phyloP scores from a whole-genome alignment of 2,888 invertebrate genomes.

The Dryomyza anilis region DNA sequence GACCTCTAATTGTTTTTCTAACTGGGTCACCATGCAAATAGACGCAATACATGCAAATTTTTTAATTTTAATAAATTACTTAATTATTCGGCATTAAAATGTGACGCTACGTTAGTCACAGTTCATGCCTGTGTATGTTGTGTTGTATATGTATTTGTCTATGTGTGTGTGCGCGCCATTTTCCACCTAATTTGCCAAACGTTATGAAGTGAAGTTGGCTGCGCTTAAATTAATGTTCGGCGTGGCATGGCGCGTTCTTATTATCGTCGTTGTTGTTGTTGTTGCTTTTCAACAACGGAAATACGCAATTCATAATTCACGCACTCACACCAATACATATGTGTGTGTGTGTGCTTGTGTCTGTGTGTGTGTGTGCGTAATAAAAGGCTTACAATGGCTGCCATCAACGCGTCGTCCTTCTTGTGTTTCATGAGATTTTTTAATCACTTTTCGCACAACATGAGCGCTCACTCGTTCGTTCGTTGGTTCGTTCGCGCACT shows the following conservation, averaged over 20 bases:
- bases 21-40: no score
- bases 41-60: no score
- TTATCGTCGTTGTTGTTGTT: not conserved
- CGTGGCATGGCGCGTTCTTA: not conserved
- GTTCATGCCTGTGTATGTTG: not conserved
- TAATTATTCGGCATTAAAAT: conserved; percentile 37
- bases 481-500: no score
- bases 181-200: conserved; percentile 35
- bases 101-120: conserved; percentile 14
- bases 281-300: conserved; percentile 25
- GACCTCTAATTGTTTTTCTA: not conserved
- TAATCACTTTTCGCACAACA: conserved; percentile 16
- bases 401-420: not conserved
- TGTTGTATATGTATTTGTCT: not conserved
- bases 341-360: not conserved
- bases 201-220: conserved; percentile 19
- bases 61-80: conserved; percentile 39
- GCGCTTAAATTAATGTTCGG: conserved; percentile 18
- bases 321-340: conserved; percentile 5
- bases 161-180: conserved; percentile 22
- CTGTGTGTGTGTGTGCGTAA: conserved; percentile 6
- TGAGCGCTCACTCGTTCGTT: no score
- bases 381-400: conserved; percentile 6
- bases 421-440: conserved; percentile 8
- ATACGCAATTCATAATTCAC: conserved; percentile 33